These are phyloP conservation scores for Pteruthius melanotis DNA, from an alignment of 2,113 vertebrate genomes.

Conservation along the genomic window DNA sequence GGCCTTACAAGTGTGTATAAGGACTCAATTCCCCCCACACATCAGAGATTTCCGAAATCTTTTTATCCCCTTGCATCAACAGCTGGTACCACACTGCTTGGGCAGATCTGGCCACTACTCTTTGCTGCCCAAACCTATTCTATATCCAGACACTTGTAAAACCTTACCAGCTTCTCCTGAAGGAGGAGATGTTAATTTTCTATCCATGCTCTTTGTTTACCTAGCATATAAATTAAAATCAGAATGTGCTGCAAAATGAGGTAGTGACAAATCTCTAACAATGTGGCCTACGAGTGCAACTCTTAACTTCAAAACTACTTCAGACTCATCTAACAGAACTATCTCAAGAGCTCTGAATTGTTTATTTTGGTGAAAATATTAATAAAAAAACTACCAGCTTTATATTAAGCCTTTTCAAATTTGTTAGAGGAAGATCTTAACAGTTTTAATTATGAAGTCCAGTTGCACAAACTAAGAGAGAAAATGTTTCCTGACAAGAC, in stretches of 20 bases:
- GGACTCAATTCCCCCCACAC: background rate
- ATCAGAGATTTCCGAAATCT: background rate
- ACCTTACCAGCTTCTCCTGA: background rate
- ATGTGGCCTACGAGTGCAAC: background rate
- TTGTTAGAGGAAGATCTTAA: background rate
- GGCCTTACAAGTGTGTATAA: rapidly evolving
- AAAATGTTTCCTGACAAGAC: background rate
- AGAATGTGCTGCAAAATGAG: background rate
- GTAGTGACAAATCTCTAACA: background rate
- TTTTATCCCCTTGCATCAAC: background rate
- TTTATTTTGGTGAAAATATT: background rate
- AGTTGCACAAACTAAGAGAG: background rate
- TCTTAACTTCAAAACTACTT: background rate
- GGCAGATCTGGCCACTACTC: background rate
- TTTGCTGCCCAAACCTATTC: background rate
- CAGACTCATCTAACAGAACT: background rate
- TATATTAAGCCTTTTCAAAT: background rate
- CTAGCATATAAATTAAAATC: background rate
- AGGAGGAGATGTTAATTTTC: no score
- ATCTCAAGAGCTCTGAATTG: background rate
- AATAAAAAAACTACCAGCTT: background rate
- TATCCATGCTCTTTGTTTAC: background rate
- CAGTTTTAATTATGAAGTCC: background rate
- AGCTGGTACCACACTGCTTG: background rate
- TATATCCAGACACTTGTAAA: background rate